phyloP scores from a whole-genome alignment of 2,113 vertebrate genomes.

The Puntigrus tetrazona region DNA sequence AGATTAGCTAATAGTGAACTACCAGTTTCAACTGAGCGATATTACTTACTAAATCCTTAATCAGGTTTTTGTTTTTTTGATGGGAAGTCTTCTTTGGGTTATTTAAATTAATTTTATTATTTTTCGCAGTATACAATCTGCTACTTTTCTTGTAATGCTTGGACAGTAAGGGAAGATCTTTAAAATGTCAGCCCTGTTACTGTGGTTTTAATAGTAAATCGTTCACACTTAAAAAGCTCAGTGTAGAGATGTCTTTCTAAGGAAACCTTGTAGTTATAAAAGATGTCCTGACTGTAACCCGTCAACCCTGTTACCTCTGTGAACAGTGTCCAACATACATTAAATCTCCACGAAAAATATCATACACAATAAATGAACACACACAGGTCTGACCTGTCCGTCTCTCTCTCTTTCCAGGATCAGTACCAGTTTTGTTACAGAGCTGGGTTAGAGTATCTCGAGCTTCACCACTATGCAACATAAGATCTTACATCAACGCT shows the following conservation, averaged over 20 bases:
- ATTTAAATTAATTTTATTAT: neutral
- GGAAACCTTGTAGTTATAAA: neutral
- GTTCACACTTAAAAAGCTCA: neutral
- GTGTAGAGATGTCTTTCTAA: neutral
- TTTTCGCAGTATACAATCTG: neutral
- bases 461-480: conserved; percentile 99
- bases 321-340: neutral
- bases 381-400: neutral
- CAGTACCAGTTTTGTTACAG: conserved; percentile 99
- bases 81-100: too few relatives aligned
- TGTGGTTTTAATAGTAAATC: neutral
- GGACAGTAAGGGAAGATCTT: neutral
- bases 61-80: too few relatives aligned
- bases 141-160: too few relatives aligned
- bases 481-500: conserved; percentile 83
- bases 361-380: neutral
- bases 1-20: too few relatives aligned
- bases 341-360: neutral
- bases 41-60: too few relatives aligned
- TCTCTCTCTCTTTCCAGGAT: conserved; percentile 79
- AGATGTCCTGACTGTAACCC: neutral
- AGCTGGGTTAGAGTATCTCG: conserved; percentile 96
- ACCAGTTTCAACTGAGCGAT: too few relatives aligned
- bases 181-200: neutral
- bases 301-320: neutral